phyloP scores from a whole-genome alignment of 1,140 invertebrate genomes.

The Myzus persicae region DNA sequence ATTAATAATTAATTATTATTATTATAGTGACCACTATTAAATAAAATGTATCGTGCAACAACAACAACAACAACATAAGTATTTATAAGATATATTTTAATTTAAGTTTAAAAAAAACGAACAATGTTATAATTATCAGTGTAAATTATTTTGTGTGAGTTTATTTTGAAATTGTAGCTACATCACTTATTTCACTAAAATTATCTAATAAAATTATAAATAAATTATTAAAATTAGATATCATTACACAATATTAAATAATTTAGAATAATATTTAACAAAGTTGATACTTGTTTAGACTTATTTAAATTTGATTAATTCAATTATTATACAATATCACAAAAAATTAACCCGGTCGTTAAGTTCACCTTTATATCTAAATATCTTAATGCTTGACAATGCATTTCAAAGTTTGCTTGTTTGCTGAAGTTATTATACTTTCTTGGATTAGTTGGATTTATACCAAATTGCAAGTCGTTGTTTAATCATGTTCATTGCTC shows the following conservation, averaged over 20 bases:
- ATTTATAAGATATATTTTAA: no score
- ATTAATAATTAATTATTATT: no score
- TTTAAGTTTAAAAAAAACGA: no score
- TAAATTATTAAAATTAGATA: not conserved
- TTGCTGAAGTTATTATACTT: not conserved
- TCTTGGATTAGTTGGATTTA: slow-evolving; percentile 20
- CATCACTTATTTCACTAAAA: no score
- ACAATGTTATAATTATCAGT: no score
- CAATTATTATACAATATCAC: not conserved
- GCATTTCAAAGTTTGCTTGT: not conserved
- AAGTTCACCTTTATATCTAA: not conserved
- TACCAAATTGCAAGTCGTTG: slow-evolving; percentile 22
- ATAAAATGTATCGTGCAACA: no score
- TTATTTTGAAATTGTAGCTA: no score
- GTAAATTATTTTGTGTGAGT: no score
- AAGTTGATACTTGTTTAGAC: not conserved
- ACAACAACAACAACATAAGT: no score
- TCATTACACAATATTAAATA: not conserved
- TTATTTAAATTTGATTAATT: not conserved
- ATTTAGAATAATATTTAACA: not conserved
- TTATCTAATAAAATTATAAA: not conserved
- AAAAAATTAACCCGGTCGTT: not conserved
- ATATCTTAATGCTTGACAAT: not conserved
- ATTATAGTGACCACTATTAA: no score
- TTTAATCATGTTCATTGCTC: slow-evolving; percentile 33